These are phyloP conservation scores for Mungos mungo DNA, from an alignment of 2,113 vertebrate species.

Conservation along the genomic window DNA sequence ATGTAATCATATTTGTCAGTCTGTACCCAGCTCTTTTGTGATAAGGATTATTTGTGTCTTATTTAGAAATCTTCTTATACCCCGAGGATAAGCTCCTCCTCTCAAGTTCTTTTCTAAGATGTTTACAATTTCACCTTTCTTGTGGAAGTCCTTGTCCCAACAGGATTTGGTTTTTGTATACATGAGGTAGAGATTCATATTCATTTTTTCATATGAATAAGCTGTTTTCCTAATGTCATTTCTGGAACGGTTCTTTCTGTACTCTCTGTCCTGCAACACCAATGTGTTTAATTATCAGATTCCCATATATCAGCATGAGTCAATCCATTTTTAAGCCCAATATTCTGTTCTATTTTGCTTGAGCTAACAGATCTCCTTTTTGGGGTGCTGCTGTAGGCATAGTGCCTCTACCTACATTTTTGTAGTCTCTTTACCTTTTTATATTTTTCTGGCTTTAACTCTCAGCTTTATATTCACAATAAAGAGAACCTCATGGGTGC, in stretches of 20 bases:
- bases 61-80: background rate
- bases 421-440: background rate
- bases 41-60: background rate
- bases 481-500: background rate
- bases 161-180: background rate
- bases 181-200: background rate
- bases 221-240: background rate
- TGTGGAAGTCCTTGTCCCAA: background rate
- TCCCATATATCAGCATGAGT: background rate
- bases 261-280: background rate
- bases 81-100: background rate
- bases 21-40: background rate
- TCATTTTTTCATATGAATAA: background rate
- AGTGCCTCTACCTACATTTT: background rate
- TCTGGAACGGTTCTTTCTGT: background rate
- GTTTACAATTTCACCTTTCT: background rate
- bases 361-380: background rate
- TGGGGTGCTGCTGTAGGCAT: background rate
- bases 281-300: background rate
- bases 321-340: background rate
- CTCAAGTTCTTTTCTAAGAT: background rate
- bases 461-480: background rate
- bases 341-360: background rate
- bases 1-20: background rate
- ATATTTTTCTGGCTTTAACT: conserved; percentile 6